Base-by-base conservation (phyloP, 2,888 invertebrate species). In the Cistogaster globosa region DNA sequence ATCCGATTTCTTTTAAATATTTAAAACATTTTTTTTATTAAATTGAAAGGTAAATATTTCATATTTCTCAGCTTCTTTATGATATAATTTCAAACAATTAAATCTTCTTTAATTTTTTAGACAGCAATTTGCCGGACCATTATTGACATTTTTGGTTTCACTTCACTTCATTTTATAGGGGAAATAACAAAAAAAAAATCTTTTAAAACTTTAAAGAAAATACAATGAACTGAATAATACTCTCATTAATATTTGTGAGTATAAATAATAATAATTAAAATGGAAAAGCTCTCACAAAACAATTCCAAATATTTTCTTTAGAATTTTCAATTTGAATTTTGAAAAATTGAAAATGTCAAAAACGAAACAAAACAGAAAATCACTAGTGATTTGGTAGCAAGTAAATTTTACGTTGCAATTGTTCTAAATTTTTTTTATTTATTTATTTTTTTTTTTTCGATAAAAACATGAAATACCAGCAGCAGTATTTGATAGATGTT, bases 291-390 rank as follows among this genome's bases (percentile, higher is more conserved):
- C 38, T 38, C 36, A 20, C 62, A 74, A 3, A 38, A 18, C 53
- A 20, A 71, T 71, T 26, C 26, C 22, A 2, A 3, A 22, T 42
- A 42, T 45, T 38, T 22, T 48, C 53, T 53, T 26, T 22, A 74
- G 48, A 42, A 74, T 63, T 75, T 63, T 63, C 63, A 75, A 63
- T 63, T 75, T 75, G 42, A 26, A 63, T 75, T 75, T 63, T 62
- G 62, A 74, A 55, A 75, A 75, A 63, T 75, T 75, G 63, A 75
- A 75, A 75, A 63, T 75, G 63, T 75, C 74, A 75, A 63, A 63
- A 26, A 55, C 53, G 74, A 75, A 75, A 75, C 32, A 75, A 55
- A 75, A 75, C 74, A 75, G 74, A 75, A 63, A 63, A 55, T 55
- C 38, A 74, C 62, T 75, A 38, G 42, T 58, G 32, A 18, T 53